Evolutionary conservation across 2,797 vertebrate genomes (phyloP).

Genomic region (Cyclura pinguis): DNA sequence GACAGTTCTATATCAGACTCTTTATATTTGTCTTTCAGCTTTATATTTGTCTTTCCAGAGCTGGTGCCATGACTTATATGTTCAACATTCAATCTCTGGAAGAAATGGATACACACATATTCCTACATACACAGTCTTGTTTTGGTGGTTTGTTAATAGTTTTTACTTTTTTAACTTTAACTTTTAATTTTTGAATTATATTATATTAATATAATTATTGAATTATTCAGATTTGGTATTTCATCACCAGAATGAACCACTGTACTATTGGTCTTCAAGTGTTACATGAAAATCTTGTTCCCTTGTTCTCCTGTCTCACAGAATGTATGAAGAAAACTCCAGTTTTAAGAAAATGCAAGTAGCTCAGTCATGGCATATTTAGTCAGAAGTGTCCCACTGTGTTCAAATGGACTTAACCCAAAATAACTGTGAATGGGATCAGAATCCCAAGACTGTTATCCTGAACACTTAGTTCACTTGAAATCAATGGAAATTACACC

Average conservation of each 20-base stretch:
- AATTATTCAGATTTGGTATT: neutral
- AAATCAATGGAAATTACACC: neutral
- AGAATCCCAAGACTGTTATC: neutral
- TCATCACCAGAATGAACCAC: neutral
- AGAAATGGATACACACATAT: constrained; percentile 4
- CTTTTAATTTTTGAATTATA: neutral
- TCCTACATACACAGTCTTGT: too few relatives aligned
- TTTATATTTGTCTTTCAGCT: neutral
- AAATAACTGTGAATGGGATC: neutral
- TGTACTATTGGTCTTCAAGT: neutral
- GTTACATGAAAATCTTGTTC: neutral
- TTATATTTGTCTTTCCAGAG: neutral
- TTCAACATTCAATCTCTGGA: neutral
- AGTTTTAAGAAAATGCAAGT: neutral
- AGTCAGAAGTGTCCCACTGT: neutral
- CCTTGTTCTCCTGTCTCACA: neutral
- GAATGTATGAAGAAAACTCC: neutral
- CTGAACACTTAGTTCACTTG: neutral
- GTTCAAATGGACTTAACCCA: neutral
- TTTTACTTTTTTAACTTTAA: neutral
- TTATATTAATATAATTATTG: too few relatives aligned
- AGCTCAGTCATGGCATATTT: neutral
- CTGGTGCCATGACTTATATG: neutral
- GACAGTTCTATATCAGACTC: neutral
- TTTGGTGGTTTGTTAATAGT: neutral